phyloP scores from a whole-genome alignment of 2,888 invertebrate species.

The Philopedon plagiatum region DNA sequence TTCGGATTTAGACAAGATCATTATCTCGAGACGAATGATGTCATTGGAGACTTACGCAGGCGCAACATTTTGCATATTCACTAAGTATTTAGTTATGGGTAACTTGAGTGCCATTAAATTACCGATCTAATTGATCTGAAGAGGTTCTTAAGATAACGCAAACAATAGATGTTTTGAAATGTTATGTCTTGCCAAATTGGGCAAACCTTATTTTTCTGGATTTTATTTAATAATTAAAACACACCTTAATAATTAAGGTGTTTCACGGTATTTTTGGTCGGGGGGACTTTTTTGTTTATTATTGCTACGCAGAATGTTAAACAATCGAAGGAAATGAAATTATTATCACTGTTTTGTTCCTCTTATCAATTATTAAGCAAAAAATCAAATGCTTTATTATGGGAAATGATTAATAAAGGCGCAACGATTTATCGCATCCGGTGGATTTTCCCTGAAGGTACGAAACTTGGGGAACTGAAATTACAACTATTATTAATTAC shows the following conservation, averaged over 20 bases:
- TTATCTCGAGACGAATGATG: too few relatives aligned
- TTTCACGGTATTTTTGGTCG: neutral
- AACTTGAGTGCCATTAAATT: neutral
- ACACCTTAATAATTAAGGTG: neutral
- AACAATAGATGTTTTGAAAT: neutral
- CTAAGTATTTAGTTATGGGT: neutral
- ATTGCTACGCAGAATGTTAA: neutral
- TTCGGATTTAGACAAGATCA: too few relatives aligned
- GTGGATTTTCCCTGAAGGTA: too few relatives aligned
- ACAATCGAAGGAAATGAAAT: neutral
- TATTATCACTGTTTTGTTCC: neutral
- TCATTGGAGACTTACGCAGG: too few relatives aligned
- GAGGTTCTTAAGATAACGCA: neutral
- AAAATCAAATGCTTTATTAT: too few relatives aligned
- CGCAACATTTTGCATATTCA: neutral
- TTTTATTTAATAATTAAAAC: neutral
- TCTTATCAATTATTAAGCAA: too few relatives aligned
- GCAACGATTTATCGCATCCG: too few relatives aligned
- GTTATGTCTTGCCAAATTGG: neutral
- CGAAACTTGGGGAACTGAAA: too few relatives aligned
- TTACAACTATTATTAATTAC: too few relatives aligned
- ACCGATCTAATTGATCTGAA: neutral
- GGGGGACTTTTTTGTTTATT: constrained; percentile 2
- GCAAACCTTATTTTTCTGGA: neutral
- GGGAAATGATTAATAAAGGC: too few relatives aligned